Conservation (phyloP, 2,888 invertebrate genomes). For the Campaea margaritaria region DNA sequence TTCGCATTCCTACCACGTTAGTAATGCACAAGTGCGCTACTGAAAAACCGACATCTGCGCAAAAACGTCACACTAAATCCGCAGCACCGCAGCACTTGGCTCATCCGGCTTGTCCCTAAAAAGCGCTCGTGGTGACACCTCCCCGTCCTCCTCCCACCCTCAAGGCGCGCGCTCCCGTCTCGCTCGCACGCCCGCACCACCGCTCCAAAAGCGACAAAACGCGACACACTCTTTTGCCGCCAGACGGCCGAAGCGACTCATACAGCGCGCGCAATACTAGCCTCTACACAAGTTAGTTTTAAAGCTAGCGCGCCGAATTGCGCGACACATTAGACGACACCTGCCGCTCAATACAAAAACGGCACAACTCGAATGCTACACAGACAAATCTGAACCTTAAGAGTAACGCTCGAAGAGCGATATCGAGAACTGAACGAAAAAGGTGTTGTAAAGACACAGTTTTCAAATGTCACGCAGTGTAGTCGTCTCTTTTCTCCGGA, state of each 20-base stretch:
- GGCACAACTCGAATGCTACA: conserved; percentile 46
- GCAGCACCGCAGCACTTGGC: conserved; percentile 64
- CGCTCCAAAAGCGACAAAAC: conserved; percentile 73
- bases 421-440: conserved; percentile 44
- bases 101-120: conserved; percentile 79
- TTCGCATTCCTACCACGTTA: conserved; percentile 40
- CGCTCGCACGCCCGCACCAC: conserved; percentile 70
- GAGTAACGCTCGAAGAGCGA: not conserved
- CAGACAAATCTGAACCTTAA: conserved; percentile 51
- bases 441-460: conserved; percentile 82
- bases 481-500: conserved; percentile 84
- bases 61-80: conserved; percentile 72
- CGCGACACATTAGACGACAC: conserved; percentile 84
- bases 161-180: conserved; percentile 59
- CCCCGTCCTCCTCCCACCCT: conserved; percentile 73
- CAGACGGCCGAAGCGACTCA: conserved; percentile 69
- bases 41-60: conserved; percentile 70
- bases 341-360: conserved; percentile 52
- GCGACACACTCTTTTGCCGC: conserved; percentile 71
- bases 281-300: conserved; percentile 64
- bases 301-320: conserved; percentile 74
- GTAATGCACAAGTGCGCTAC: conserved; percentile 54
- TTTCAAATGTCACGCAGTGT: conserved; percentile 84
- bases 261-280: conserved; percentile 60
- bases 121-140: conserved; percentile 82